A percentile compares a stretch with the other conserved stretches of the same genome.
phyloP scores from a whole-genome alignment of 2,888 invertebrate genomes.

The Lochmaea crataegi region DNA sequence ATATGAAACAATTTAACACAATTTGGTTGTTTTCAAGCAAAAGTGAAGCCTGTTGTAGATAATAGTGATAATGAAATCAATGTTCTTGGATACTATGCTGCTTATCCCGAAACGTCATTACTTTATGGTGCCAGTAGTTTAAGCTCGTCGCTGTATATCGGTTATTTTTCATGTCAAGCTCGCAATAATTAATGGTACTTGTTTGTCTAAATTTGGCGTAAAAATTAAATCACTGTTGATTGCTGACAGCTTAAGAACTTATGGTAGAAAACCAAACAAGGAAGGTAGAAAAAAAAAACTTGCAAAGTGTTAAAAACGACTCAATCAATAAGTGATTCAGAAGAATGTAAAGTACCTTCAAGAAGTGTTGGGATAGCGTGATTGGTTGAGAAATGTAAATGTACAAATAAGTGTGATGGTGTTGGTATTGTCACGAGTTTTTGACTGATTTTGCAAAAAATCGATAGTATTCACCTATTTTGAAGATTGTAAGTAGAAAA shows the following conservation, averaged over 20 bases:
- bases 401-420: neutral
- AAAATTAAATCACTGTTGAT: constrained; percentile 2
- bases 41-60: neutral
- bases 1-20: no score
- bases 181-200: neutral
- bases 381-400: neutral
- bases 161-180: neutral
- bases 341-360: neutral
- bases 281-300: neutral
- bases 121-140: no score
- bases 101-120: no score
- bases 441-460: no score
- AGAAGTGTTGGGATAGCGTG: neutral
- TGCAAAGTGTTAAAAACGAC: neutral
- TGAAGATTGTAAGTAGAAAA: no score
- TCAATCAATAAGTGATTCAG: neutral
- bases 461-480: no score
- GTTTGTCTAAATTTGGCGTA: neutral
- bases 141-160: no score
- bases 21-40: neutral
- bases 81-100: no score
- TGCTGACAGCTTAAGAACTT: constrained; percentile 1
- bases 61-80: neutral
- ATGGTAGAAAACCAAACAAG: neutral
- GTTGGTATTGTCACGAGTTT: no score